Evolutionary conservation across 2,113 vertebrate species (phyloP), one percentile per base, ranked within the genome.

Genomic region (Xenus cinereus): DNA sequence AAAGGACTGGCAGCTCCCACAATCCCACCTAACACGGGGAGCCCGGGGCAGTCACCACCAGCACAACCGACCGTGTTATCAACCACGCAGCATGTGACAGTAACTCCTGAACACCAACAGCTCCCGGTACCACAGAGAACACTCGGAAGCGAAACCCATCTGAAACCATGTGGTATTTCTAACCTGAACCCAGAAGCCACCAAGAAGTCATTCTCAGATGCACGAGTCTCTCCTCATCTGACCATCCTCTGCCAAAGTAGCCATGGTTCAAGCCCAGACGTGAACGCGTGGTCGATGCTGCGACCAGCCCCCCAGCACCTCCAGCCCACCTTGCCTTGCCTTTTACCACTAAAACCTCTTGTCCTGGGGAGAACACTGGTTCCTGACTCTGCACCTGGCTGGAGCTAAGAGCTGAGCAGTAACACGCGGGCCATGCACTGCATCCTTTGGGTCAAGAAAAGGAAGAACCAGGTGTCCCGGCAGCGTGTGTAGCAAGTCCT

Each of bases 51-150:
- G 73, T 14, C 13, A 5, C 56, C 37, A 28, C 21, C 62, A 27
- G 37, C 1, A 6, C 53, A 18, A 13, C 57, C 23, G 2, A 14
- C 6, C 14, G 3, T 0, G 3, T 8, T 17, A 78, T 1, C 35
- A 39, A 35, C 32, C 4, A 7, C 1, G 20, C 17, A 66, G 26
- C 11, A 5, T 0, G 2, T 73, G 27, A 50, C 21, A 8, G 6
- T 4, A 45, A n/a, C 39, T 23, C 66, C n/a, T 10, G 15, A 64
- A 30, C 3, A 27, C 30, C 50, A 37, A 23, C 33, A 57, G 41
- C 41, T 37, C 57, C 43, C 32, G 13, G 56, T 10, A 37, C 50
- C 14, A 20, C 8, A n/a, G 53, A 10, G 26, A 80, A 10, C 23
- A 27, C 46, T 46, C 50, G 12, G 63, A 48, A 45, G 16, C 0